These are phyloP conservation scores for Julus scandinavius DNA, from an alignment of 2,888 invertebrate genomes.

Conservation along the genomic window DNA sequence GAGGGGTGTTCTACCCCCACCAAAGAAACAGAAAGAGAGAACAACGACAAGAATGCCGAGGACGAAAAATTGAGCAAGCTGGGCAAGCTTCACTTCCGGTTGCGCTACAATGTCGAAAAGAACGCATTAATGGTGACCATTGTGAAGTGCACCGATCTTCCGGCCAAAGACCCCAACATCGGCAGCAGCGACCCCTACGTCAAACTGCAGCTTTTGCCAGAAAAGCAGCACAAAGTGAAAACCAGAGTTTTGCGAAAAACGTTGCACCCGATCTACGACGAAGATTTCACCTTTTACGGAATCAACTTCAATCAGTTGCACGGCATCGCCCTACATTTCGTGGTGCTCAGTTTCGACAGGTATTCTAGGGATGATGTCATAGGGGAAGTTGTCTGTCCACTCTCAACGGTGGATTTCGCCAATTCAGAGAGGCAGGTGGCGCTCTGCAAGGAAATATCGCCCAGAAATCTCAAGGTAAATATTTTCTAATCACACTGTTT, in stretches of 20 bases:
- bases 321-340: conserved; percentile 90
- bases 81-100: conserved; percentile 88
- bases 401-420: conserved; percentile 72
- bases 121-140: conserved; percentile 92
- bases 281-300: conserved; percentile 99
- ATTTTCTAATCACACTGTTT: not conserved
- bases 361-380: conserved; percentile 99
- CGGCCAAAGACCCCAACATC: conserved; percentile 82
- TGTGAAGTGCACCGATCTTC: conserved; percentile 87
- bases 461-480: conserved; percentile 88
- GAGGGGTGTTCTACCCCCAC: conserved; percentile 56
- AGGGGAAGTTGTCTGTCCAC: conserved; percentile 88
- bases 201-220: conserved; percentile 95
- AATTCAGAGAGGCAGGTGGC: conserved; percentile 55
- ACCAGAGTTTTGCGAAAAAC: conserved; percentile 96
- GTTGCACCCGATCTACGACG: conserved; percentile 95
- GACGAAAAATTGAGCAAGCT: conserved; percentile 75
- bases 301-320: conserved; percentile 85
- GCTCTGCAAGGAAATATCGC: conserved; percentile 84
- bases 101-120: conserved; percentile 90
- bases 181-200: conserved; percentile 96
- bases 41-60: conserved; percentile 66
- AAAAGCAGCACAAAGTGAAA: conserved; percentile 97
- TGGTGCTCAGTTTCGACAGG: conserved; percentile 91
- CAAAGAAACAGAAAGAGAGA: conserved; percentile 62